Evolutionary conservation across 2,797 vertebrate genomes (phyloP).

Genomic region (Cetoscarus ocellatus): DNA sequence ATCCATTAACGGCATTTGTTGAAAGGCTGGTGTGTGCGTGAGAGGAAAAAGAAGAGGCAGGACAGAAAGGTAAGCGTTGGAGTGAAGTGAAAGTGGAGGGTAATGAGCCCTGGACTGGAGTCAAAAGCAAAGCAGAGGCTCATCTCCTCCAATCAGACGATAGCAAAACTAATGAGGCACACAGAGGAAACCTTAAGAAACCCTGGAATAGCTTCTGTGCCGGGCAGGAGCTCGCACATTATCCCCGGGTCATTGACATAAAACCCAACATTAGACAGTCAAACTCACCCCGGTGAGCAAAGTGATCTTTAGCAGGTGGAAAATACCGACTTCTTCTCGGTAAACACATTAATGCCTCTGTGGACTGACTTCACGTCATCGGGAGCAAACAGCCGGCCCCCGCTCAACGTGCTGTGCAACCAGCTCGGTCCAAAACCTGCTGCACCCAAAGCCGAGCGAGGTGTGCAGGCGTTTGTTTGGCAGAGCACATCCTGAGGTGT

Average conservation of each 20-base stretch:
- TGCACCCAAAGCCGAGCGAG: slow-evolving; percentile 16
- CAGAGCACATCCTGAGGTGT: slow-evolving; percentile 17
- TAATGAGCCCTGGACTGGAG: slow-evolving; percentile 75
- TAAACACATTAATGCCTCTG: slow-evolving; percentile 59
- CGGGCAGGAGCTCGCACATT: slow-evolving; percentile 56
- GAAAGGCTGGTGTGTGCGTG: slow-evolving; percentile 8
- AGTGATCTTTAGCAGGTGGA: slow-evolving; percentile 54
- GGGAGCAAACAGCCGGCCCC: slow-evolving; percentile 40
- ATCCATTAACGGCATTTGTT: slow-evolving; percentile 41
- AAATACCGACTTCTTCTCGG: slow-evolving; percentile 51
- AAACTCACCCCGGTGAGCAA: slow-evolving; percentile 62
- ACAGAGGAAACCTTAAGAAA: slow-evolving; percentile 58
- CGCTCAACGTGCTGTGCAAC: slow-evolving; percentile 23
- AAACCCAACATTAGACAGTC: slow-evolving; percentile 67
- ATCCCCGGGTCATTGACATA: slow-evolving; percentile 66
- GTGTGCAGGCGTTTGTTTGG: background rate
- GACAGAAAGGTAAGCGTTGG: slow-evolving; percentile 28
- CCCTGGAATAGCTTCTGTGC: slow-evolving; percentile 42
- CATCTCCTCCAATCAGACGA: slow-evolving; percentile 77
- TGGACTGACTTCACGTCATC: slow-evolving; percentile 51
- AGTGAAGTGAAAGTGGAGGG: slow-evolving; percentile 43
- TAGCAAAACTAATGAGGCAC: slow-evolving; percentile 74
- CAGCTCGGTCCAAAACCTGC: slow-evolving; percentile 36
- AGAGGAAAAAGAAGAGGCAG: background rate
- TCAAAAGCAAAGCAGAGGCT: slow-evolving; percentile 74